Evolutionary conservation across 2,113 vertebrate genomes (phyloP).

Genomic region (Mastomys natalensis): DNA sequence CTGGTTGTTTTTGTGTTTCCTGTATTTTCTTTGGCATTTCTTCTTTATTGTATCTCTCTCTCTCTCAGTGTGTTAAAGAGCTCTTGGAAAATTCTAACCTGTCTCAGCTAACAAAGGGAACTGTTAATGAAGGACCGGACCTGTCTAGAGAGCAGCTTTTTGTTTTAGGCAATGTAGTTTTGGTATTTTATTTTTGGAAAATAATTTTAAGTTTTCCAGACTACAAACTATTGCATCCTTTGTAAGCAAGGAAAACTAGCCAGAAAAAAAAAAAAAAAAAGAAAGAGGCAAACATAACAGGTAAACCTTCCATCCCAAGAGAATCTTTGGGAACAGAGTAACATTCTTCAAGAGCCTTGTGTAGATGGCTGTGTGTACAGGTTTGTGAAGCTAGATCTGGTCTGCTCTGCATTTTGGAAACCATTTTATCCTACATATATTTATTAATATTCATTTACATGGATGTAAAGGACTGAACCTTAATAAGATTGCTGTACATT

Average conservation of each 20-base stretch:
- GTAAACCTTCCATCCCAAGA: neutral
- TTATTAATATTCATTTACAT: neutral
- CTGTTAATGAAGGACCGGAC: neutral
- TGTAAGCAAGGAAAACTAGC: neutral
- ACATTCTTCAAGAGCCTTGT: neutral
- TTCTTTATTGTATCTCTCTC: neutral
- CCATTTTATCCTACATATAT: neutral
- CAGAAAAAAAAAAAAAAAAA: neutral
- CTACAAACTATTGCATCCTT: neutral
- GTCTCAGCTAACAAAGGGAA: neutral
- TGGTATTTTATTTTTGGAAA: neutral
- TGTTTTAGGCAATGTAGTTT: neutral
- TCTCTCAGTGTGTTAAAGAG: conserved; percentile 16
- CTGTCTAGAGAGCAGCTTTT: neutral
- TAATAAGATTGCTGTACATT: too few relatives aligned
- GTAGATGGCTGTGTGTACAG: rapidly evolving
- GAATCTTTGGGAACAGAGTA: rapidly evolving
- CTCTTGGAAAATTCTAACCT: conserved; percentile 42
- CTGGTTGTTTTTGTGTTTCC: neutral
- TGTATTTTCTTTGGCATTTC: neutral
- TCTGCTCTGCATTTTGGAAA: neutral
- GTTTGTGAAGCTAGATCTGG: neutral
- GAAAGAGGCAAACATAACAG: neutral
- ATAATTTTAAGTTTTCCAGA: neutral
- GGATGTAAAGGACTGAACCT: neutral